phyloP scores from a whole-genome alignment of 23 tunicate genomes.

The Oikopleura dioica region DNA sequence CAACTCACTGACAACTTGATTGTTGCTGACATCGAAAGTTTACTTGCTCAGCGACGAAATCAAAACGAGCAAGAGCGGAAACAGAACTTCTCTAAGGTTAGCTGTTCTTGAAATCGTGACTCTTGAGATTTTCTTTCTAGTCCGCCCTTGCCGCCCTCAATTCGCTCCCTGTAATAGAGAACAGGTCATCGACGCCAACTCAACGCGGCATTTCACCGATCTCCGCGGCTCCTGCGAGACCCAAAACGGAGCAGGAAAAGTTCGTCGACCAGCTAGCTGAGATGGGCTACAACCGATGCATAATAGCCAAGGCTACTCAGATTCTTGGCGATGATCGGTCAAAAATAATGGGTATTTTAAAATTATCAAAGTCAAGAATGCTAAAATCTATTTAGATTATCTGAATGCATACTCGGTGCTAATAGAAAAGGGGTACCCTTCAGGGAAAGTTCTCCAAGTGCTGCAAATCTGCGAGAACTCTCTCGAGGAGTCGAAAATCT shows the following conservation, averaged over 20 bases:
- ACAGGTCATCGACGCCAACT: not conserved
- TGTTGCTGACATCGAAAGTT: not conserved
- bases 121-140: no score
- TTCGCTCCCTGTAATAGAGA: not conserved
- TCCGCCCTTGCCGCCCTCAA: not conserved
- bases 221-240: no score
- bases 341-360: not conserved
- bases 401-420: not conserved
- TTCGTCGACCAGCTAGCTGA: not conserved
- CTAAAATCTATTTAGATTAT: not conserved
- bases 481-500: not conserved
- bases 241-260: no score
- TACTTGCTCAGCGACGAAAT: not conserved
- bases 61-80: not conserved
- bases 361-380: not conserved
- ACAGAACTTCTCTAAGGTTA: slow-evolving; percentile 8
- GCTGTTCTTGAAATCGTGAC: no score
- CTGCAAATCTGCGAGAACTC: not conserved
- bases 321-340: not conserved
- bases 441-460: not conserved
- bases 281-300: not conserved
- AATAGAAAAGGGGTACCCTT: not conserved
- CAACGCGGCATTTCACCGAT: no score
- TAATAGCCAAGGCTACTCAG: not conserved
- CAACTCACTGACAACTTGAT: no score